phyloP scores from a whole-genome alignment of 2,888 invertebrate species.

The Matsumyia berberina region DNA sequence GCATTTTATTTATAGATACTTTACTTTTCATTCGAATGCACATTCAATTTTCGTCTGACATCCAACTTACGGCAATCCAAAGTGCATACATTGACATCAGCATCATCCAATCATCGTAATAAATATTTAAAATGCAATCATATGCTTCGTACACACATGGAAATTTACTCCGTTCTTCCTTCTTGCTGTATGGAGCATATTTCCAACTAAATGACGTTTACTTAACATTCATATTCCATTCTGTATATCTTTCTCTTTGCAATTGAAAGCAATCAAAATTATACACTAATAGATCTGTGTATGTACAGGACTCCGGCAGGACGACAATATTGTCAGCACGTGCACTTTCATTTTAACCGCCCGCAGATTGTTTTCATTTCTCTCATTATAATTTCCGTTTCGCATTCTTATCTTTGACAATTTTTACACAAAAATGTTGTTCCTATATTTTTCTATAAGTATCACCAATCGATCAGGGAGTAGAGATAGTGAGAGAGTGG shows the following conservation, averaged over 20 bases:
- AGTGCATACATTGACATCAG: conserved; percentile 54
- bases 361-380: conserved; percentile 4
- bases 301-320: conserved; percentile 15
- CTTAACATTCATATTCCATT: conserved; percentile 44
- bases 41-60: conserved; percentile 47
- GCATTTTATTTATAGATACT: not conserved
- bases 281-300: conserved; percentile 28
- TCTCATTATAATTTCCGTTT: conserved; percentile 30
- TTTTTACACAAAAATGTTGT: conserved; percentile 1
- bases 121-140: conserved; percentile 74
- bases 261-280: conserved; percentile 37
- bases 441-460: not conserved
- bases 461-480: conserved; percentile 29
- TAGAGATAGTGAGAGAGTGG: not conserved
- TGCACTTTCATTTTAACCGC: conserved; percentile 23
- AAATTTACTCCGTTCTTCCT: conserved; percentile 26
- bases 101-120: conserved; percentile 60
- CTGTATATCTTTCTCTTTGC: conserved; percentile 18
- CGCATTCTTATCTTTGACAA: conserved; percentile 14
- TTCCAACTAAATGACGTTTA: conserved; percentile 62
- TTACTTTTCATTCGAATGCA: conserved; percentile 2
- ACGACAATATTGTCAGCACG: conserved; percentile 19
- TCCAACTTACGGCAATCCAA: conserved; percentile 11
- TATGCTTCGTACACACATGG: conserved; percentile 40
- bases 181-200: not conserved